phyloP scores from a whole-genome alignment of 2,113 vertebrate species.

The Urocynchramus pylzowi region DNA sequence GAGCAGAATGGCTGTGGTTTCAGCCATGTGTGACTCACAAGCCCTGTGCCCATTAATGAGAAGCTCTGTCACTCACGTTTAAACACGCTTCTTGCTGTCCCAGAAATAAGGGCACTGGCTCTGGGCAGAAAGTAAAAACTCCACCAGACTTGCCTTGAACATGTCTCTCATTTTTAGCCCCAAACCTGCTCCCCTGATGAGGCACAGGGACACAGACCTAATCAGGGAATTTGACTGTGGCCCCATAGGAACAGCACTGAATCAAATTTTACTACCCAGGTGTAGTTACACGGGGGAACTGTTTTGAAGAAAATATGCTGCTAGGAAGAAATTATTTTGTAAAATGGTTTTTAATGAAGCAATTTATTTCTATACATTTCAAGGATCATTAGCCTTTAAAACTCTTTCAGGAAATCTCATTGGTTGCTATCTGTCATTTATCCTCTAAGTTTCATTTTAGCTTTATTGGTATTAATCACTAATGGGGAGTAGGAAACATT shows the following conservation, averaged over 20 bases:
- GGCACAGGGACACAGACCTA: neutral
- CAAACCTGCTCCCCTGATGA: neutral
- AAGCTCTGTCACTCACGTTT: neutral
- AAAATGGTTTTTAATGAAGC: conserved; percentile 68
- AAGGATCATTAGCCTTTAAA: conserved; percentile 56
- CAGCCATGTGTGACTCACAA: conserved; percentile 13
- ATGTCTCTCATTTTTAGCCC: neutral
- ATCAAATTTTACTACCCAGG: conserved; percentile 56
- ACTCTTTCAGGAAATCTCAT: conserved; percentile 46
- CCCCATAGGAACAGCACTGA: neutral
- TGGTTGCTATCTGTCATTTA: conserved; percentile 47
- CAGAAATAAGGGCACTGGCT: neutral
- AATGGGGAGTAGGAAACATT: conserved; percentile 16
- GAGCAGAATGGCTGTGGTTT: conserved; percentile 47
- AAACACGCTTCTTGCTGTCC: neutral
- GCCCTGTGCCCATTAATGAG: neutral
- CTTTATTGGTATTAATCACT: conserved; percentile 44
- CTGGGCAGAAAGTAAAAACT: neutral
- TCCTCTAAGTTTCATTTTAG: neutral
- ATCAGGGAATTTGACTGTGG: neutral
- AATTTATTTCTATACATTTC: conserved; percentile 60
- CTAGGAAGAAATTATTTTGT: conserved; percentile 48
- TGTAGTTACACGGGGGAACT: conserved; percentile 25
- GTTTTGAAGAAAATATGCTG: conserved; percentile 27
- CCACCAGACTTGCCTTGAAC: neutral